Evolutionary conservation across 2,888 invertebrate genomes (phyloP).

Genomic region (Chymomyza caudatula): DNA sequence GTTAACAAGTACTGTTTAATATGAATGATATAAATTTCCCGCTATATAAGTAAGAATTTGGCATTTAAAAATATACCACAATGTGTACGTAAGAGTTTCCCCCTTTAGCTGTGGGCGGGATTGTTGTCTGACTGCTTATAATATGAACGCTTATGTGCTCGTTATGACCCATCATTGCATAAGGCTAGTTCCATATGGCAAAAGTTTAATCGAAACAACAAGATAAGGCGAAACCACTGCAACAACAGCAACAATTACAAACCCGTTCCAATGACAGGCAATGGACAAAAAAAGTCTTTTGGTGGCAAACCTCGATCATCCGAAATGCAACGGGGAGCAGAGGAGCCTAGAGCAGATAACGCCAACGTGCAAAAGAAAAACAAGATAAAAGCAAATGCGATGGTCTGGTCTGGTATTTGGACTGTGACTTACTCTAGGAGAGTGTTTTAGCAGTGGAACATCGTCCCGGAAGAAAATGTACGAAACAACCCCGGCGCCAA

Average conservation of each 20-base stretch:
- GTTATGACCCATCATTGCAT: background rate
- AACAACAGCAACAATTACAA: background rate
- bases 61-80: background rate
- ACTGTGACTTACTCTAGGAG: background rate
- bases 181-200: background rate
- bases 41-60: background rate
- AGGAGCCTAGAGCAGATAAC: background rate
- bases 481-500: no score
- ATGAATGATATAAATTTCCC: background rate
- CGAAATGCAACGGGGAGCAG: background rate
- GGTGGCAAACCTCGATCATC: background rate
- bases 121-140: background rate
- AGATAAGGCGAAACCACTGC: background rate
- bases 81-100: background rate
- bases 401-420: background rate
- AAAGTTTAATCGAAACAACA: background rate
- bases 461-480: no score
- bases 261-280: background rate
- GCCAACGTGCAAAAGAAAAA: background rate
- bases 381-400: background rate
- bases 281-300: background rate
- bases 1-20: no score
- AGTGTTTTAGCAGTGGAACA: no score
- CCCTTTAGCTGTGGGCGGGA: background rate
- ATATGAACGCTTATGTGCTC: background rate